Evolutionary conservation across 2,888 invertebrate species (phyloP).

Genomic region (Catocala sponsa): DNA sequence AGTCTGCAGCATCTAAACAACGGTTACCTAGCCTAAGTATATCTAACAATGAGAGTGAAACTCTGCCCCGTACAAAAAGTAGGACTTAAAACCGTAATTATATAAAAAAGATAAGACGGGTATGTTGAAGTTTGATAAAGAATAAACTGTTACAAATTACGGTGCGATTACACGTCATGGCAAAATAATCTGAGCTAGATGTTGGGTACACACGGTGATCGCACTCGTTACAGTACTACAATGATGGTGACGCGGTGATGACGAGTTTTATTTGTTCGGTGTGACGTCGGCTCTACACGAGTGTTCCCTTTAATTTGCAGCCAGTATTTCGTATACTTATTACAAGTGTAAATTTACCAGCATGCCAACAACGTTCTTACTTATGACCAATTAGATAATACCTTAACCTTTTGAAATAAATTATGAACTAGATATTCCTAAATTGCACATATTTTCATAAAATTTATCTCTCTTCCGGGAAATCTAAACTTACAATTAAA

Average conservation of each 20-base stretch:
- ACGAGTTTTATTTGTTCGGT: conserved; percentile 50
- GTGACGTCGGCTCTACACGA: conserved; percentile 48
- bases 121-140: too few species aligned
- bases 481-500: too few species aligned
- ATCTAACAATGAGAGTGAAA: too few species aligned
- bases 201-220: conserved; percentile 12
- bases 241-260: conserved; percentile 37
- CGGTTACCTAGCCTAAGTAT: too few species aligned
- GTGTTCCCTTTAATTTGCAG: conserved; percentile 9
- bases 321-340: background rate
- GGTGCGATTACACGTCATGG: conserved; percentile 10
- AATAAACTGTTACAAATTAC: conserved; percentile 7
- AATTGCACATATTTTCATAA: too few species aligned
- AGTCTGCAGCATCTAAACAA: too few species aligned
- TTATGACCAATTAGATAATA: too few species aligned
- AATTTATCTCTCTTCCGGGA: too few species aligned
- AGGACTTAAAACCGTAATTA: too few species aligned
- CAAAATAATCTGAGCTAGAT: conserved; percentile 21
- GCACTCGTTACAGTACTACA: conserved; percentile 43
- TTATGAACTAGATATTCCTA: too few species aligned
- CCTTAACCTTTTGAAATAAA: too few species aligned
- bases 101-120: background rate
- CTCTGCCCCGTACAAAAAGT: too few species aligned
- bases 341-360: background rate
- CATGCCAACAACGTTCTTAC: background rate